Conservation (phyloP, 2,888 invertebrate genomes). For the Cataglyphis rosenhaueri region DNA sequence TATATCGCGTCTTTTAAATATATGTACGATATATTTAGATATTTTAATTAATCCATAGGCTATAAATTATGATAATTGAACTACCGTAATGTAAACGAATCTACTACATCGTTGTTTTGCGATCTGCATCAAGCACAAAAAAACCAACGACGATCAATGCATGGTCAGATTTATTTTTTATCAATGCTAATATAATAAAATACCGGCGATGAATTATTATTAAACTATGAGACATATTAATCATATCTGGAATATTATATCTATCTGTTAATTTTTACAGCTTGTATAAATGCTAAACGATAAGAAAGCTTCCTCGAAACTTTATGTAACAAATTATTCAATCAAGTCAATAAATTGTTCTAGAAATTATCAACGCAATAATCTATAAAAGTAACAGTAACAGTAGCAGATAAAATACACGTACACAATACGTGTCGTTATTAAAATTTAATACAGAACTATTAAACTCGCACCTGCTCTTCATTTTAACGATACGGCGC, state of each 20-base stretch:
- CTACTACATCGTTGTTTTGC: conserved; percentile 49
- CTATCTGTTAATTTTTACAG: background rate
- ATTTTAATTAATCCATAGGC: conserved; percentile 84
- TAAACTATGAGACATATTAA: background rate
- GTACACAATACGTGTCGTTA: conserved; percentile 3
- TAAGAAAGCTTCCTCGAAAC: background rate
- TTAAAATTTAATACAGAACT: conserved; percentile 51
- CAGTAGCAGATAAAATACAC: background rate
- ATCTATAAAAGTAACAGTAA: background rate
- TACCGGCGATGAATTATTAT: background rate
- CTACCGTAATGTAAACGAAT: conserved; percentile 12
- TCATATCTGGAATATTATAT: background rate
- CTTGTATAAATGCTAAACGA: background rate
- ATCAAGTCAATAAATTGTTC: background rate
- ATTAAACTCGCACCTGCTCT: conserved; percentile 45
- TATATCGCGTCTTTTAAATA: conserved; percentile 73
- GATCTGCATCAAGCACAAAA: background rate
- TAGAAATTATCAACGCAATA: background rate
- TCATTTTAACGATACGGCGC: conserved; percentile 61
- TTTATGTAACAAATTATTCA: background rate
- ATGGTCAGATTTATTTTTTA: conserved; percentile 10
- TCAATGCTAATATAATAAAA: background rate
- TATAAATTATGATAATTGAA: conserved; percentile 84
- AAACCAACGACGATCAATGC: background rate
- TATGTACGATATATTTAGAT: conserved; percentile 81